A percentile compares a stretch with the other conserved stretches of the same genome.
Evolutionary conservation across 2,113 vertebrate species (phyloP).

Genomic region (Myiozetetes cayanensis): DNA sequence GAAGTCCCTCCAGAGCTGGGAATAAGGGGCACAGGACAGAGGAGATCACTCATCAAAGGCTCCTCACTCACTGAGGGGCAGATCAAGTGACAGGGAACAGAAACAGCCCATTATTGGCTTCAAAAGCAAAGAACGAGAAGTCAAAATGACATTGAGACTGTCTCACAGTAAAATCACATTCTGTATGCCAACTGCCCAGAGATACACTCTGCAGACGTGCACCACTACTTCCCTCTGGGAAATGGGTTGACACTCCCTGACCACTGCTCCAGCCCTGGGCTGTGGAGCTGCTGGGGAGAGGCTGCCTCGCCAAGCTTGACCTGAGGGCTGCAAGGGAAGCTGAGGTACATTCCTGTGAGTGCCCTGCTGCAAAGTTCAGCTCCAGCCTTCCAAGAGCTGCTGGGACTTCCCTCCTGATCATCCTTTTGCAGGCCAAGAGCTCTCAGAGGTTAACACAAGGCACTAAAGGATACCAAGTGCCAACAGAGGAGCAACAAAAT

Average conservation of each 20-base stretch:
- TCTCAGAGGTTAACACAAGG: neutral
- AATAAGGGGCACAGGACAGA: slow-evolving; percentile 14
- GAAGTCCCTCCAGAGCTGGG: neutral
- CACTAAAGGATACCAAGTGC: neutral
- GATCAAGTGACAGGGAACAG: slow-evolving; percentile 21
- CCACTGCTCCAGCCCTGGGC: neutral
- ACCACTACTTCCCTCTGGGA: neutral
- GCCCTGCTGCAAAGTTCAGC: neutral
- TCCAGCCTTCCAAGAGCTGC: neutral
- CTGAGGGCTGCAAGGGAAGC: neutral
- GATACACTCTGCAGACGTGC: rapidly evolving
- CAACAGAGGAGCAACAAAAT: neutral
- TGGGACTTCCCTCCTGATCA: neutral
- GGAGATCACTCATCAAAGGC: slow-evolving; percentile 20
- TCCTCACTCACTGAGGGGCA: neutral
- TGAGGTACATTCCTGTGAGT: neutral
- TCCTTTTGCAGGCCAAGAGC: neutral
- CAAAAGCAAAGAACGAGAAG: neutral
- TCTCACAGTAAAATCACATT: neutral
- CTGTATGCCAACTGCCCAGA: neutral
- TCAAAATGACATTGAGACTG: neutral
- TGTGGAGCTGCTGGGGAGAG: neutral
- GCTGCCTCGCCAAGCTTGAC: neutral
- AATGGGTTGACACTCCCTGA: neutral
- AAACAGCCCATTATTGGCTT: slow-evolving; percentile 18